Base-by-base conservation (phyloP, 2,888 invertebrate genomes). In the Phortica okadai region DNA sequence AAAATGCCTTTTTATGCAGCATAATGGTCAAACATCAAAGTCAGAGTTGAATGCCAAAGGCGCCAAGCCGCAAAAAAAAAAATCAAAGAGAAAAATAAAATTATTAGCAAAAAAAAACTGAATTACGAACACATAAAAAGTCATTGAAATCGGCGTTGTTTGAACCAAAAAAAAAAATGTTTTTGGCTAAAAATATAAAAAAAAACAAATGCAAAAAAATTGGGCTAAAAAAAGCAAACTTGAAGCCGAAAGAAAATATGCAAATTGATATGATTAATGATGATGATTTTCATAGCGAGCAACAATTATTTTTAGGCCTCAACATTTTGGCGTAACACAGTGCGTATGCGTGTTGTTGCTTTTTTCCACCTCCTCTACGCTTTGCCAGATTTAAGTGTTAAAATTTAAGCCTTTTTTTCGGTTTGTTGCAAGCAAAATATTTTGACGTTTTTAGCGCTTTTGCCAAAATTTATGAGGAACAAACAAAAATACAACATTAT, bases 261-360 rank as follows among this genome's bases (percentile, higher is more conserved):
- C 62, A 62, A 62, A 62, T 62, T 62, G 62, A 62, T 62, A 21
- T 62, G 25, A 62, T 62, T 62, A 62, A 62, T 62, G 10, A 21
- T 62, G 62, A 21, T 21, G 10, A 21, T 25, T 33, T 33, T 33
- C 33, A 33, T 33, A 33, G 33, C 33, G 4, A 33, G 33, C 33
- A 50, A 14, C 50, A 14, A 50, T 50, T 50, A 14, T 2, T 33
- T 33, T 14, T 14, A 6, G 50, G 50, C 50, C 50, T 50, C 50
- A 50, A 50, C 6, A 33, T 1, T 33, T 50, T 50, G 8, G 50
- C 50, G 50, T 50, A 50, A 50, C 50, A 11, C 50, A 14, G 50
- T 33, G 11, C 16, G 11, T 56, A 11, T 56, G 16, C 21, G 25
- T 62, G 62, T 62, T 62, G 21, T 62, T 21, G 59, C 14, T 50